Evolutionary conservation across 2,888 invertebrate species (phyloP), one percentile per base, ranked within the genome.

Genomic region (Notodonta dromedarius): DNA sequence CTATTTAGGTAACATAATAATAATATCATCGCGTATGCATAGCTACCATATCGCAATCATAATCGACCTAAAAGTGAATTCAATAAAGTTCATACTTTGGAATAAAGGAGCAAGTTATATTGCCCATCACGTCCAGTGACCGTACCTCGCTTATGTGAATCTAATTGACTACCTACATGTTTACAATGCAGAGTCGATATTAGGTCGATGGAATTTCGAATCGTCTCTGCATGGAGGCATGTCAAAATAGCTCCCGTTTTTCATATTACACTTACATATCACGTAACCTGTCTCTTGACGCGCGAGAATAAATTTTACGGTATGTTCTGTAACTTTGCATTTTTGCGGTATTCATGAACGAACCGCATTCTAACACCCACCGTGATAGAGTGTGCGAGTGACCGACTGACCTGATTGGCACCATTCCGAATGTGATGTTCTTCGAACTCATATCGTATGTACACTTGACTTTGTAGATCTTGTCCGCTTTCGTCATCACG

Each of bases 341-440:
- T 78, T 74, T 75, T 70, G 76, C 70, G 70, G 63, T 69, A 68
- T 70, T 63, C 65, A 60, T 70, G 68, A 73, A 76, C 70, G 63
- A 60, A 62, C 57, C 56, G 60, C 74, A 64, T 70, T 75, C 11
- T 61, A 52, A 72, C 73, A 62, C 61, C 58, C 60, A 60, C 69
- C 67, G 76, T 67, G 67, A 76, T 73, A 50, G 14, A 50, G 14
- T 8, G 16, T 69, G 73, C 58, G 64, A 67, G 67, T 59, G 75
- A 62, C 65, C 74, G 51, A 90, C 91, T 86, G 85, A 96, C 96
- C 97, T 96, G 90, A 98, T 98, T 70, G 98, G 98, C 96, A 98
- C 98, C 98, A 98, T 98, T 94, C 98, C 98, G 94, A 98, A 98
- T 46, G 98, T 98, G 77, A 98, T 98, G 90, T 98, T 98, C 94